Base-by-base conservation (phyloP, 2,888 invertebrate genomes). In the Spodoptera exigua region DNA sequence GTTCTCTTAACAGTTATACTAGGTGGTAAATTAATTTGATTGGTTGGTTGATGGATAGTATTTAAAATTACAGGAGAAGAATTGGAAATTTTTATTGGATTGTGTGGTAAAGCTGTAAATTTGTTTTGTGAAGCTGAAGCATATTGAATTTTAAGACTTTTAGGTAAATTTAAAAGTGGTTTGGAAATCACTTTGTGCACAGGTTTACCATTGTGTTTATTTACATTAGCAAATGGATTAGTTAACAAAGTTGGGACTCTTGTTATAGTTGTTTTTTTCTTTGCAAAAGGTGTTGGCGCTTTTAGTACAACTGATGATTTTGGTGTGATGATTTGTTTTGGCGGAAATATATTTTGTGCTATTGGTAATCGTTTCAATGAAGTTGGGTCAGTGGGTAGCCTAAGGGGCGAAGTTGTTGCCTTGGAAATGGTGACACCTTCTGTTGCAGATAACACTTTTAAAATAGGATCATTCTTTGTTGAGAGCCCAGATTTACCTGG, bases 1-100 rank as follows among this genome's bases (percentile, higher is more conserved):
- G 86, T 81, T 71, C 83, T 86, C 53, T 79, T 90, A 2, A 92
- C 74, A 56, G 91, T 91, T 5, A 92, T 88, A 44, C 87, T 83
- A 21, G 91, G 67, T n/a, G 92, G 91, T 51, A 92, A 80, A 48
- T 74, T 83, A 13, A 12, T 67, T 11, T 17, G 84, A 44, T 45
- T 58, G 72, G 18, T 78, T 57, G 39, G 58, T 76, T 53, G 27
- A 27, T 78, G 68, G 43, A 80, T 68, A 27, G 64, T 72, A 58
- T 72, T 81, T 9, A 74, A 27, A 10, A 60, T 2, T 46, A 64
- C 66, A 21, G 52, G 4, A 40, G 66, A 18, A 12, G 61, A n/a
- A 61, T 71, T 81, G 12, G 7, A 0, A 59, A 61, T 70, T 18
- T 64, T 51, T 48, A 65, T 70, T 16, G 3, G 17, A 56, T 1